Conservation (phyloP, 1,140 invertebrate species). For the Drosophila pseudoananassae region DNA sequence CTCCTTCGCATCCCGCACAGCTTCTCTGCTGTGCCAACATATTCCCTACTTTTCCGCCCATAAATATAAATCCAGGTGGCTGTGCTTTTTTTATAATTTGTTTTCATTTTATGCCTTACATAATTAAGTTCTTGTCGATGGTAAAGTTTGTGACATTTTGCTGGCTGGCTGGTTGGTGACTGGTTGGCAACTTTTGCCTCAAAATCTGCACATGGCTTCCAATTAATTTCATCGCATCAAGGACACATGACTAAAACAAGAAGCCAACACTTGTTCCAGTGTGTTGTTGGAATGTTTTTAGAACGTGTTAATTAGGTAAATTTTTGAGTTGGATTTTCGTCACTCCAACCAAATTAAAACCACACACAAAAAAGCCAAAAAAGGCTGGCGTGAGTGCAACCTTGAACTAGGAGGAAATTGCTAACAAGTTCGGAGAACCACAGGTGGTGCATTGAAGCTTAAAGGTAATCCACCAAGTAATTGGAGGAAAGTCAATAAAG, state of each 20-base stretch:
- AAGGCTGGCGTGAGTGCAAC: constrained; percentile 3
- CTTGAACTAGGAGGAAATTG: constrained; percentile 33
- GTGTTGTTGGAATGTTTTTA: constrained; percentile 33
- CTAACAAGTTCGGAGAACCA: constrained; percentile 18
- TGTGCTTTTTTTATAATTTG: constrained; percentile 9
- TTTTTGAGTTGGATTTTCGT: constrained; percentile 44
- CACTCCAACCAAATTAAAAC: constrained; percentile 27
- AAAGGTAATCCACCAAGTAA: background rate
- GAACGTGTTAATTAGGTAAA: constrained; percentile 50
- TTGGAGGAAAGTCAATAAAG: background rate
- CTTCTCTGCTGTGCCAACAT: background rate
- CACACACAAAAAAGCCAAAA: background rate
- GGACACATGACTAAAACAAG: constrained; percentile 6
- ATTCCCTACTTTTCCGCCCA: background rate
- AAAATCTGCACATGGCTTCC: constrained; percentile 32
- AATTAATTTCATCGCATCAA: constrained; percentile 45
- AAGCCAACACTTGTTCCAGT: constrained; percentile 13
- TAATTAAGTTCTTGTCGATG: constrained; percentile 50
- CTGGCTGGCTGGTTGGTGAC: constrained; percentile 6
- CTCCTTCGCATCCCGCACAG: background rate
- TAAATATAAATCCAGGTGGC: background rate
- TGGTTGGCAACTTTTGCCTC: constrained; percentile 28
- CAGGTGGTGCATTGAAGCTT: constrained; percentile 11
- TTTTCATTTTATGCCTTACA: constrained; percentile 40
- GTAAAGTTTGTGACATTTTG: constrained; percentile 34